These are phyloP conservation scores for Urocitellus parryii DNA, from an alignment of 2,113 vertebrate species.

Conservation along the genomic window DNA sequence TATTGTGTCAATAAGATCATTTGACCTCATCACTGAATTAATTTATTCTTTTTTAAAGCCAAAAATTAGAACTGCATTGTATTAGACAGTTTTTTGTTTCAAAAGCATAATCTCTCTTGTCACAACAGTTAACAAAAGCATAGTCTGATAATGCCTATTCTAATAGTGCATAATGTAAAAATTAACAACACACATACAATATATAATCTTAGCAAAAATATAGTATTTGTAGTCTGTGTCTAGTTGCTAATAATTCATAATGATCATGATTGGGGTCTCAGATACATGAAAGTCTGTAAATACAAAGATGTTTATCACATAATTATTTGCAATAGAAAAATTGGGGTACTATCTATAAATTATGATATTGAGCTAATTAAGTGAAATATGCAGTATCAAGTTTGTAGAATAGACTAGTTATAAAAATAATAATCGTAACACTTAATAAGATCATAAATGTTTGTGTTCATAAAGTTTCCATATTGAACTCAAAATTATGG, in stretches of 20 bases:
- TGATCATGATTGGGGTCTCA: not conserved
- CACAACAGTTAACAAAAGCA: not conserved
- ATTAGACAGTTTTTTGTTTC: not conserved
- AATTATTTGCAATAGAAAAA: slow-evolving; percentile 17
- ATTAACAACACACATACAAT: not conserved
- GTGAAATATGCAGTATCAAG: not conserved
- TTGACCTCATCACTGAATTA: slow-evolving; percentile 25
- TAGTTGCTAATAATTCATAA: not conserved
- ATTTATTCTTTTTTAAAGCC: not conserved
- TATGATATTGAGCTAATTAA: not conserved
- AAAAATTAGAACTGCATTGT: not conserved
- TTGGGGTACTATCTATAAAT: not conserved
- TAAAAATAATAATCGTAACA: not conserved
- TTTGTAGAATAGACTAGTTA: not conserved
- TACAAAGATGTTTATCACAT: slow-evolving; percentile 10
- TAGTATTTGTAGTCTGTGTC: not conserved
- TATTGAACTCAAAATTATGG: slow-evolving; percentile 29
- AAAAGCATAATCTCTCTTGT: not conserved
- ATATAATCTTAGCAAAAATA: not conserved
- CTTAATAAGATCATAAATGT: not conserved
- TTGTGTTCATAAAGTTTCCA: not conserved
- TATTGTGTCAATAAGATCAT: not conserved
- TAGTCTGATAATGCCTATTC: not conserved
- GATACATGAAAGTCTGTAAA: not conserved
- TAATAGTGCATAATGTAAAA: not conserved